Base-by-base conservation (phyloP, 1,140 invertebrate species). In the Phenacoccus solenopsis region DNA sequence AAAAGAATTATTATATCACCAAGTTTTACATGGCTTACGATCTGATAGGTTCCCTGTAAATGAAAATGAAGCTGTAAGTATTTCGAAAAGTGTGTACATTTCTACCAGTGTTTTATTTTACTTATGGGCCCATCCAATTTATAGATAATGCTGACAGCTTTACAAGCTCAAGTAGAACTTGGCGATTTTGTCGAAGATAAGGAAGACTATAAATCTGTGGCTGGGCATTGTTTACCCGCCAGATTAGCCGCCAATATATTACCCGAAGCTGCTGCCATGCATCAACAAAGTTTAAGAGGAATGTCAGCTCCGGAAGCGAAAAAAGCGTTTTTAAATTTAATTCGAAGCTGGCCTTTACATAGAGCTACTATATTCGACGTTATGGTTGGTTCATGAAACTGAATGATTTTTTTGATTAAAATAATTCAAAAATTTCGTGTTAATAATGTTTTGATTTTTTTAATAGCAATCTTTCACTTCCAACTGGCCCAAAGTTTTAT, bases 1-100 rank as follows among this genome's bases (percentile, higher is more conserved):
- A 80, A 95, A 96, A 79, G 94, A 98, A 79, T 80, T 98, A 24
- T 78, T 98, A n/a, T 96, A 96, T 80, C 93, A 97, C 81, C 95
- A 98, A 81, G 88, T 96, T 28, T 81, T 97, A 59, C 91, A 95
- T 76, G 88, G 90, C 76, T 84, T 98, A 21, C 83, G 93, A 71
- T 90, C 90, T 70, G 93, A 97, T 81, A 83, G 91, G 21, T 92
- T 75, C 69, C 76, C 76, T 1, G 73, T 76, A 2, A 73, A 75
- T 21, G 76, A 76, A 69, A 75, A 76, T 27, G 76, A 76, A 72
- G 76, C 76, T 38, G 75, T 76, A 70, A 70, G 75, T 73, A 30
- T 32, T 7, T 13, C 13, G 30, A 32, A 32, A 32, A 32, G 30
- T 32, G 30, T 32, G 13, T 32, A 32, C n/a, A n/a, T n/a, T n/a